Base-by-base conservation (phyloP, 2,113 vertebrate species). In the Lampris megalopsis region DNA sequence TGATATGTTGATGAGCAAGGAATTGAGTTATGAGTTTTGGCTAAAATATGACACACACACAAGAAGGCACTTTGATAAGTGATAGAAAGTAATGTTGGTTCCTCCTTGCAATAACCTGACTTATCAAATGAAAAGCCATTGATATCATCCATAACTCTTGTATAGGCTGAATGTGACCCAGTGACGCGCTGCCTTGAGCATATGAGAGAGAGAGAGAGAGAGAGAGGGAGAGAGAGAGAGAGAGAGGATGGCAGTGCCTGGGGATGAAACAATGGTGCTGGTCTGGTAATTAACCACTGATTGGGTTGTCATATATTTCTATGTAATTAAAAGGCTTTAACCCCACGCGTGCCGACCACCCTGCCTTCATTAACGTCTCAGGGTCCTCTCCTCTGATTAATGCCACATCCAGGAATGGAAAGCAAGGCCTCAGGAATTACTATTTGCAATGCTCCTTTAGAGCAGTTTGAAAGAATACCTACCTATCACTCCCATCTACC, bases 251-350 rank as follows among this genome's bases (percentile, higher is more conserved):
- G n/a, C n/a, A n/a, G n/a, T n/a, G n/a, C n/a, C 10, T 1, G 50
- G 24, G 4, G 6, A 36, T 4, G 24, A 57, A 35, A 36, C n/a
- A 53, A 4, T 10, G 50, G 43, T 53, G 24, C 58, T 2, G 54
- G 54, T 50, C 73, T 4, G 74, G 7, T 81, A 73, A 79, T 79
- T 75, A 81, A 59, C 37, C 66, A 24, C 70, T 1, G 63, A 69
- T 61, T 70, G 42, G 36, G 1, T n/a, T 41, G 43, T 78, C 75
- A 59, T 73, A 70, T 11, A 75, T 69, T 81, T 71, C 59, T 60
- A 58, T 69, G 58, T 86, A 75, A 83, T 83, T 78, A n/a, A 79
- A 54, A 48, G 49, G 50, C 61, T 73, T 85, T 79, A 86, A 81
- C 83, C 75, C 79, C 2, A 7, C 37, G 61, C 76, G 68, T 64